phyloP scores from a whole-genome alignment of 2,797 vertebrate species.

The Acrocephalus scirpaceus region DNA sequence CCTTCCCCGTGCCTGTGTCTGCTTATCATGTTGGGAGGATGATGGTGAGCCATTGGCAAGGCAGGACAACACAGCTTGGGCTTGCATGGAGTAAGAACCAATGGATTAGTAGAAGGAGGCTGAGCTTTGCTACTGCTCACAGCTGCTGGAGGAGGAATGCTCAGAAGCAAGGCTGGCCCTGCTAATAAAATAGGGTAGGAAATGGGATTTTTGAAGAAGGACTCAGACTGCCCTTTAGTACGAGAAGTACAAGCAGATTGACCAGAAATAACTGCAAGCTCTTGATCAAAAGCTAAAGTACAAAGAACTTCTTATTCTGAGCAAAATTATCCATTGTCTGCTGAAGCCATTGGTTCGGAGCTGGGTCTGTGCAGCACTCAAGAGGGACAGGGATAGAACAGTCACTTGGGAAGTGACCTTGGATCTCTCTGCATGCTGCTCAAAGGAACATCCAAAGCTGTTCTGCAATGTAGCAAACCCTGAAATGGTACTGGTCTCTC shows the following conservation, averaged over 20 bases:
- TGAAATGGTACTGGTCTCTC: background rate
- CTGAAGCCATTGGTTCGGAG: background rate
- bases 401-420: background rate
- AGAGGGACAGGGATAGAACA: background rate
- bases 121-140: background rate
- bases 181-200: background rate
- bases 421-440: background rate
- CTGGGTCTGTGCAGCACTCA: background rate
- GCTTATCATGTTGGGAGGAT: background rate
- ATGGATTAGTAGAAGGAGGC: background rate
- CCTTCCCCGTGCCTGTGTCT: background rate
- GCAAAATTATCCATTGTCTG: background rate
- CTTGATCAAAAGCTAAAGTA: constrained; percentile 26
- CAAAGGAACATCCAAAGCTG: background rate
- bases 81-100: background rate
- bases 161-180: background rate
- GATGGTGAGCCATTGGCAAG: background rate
- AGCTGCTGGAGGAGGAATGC: background rate
- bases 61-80: background rate
- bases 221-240: background rate
- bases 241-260: background rate
- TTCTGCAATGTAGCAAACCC: background rate
- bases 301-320: constrained; percentile 17
- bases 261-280: constrained; percentile 29
- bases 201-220: background rate